Evolutionary conservation across 2,797 vertebrate genomes (phyloP), one percentile per base, ranked within the genome.

Genomic region (Scomberomorus guttatus): DNA sequence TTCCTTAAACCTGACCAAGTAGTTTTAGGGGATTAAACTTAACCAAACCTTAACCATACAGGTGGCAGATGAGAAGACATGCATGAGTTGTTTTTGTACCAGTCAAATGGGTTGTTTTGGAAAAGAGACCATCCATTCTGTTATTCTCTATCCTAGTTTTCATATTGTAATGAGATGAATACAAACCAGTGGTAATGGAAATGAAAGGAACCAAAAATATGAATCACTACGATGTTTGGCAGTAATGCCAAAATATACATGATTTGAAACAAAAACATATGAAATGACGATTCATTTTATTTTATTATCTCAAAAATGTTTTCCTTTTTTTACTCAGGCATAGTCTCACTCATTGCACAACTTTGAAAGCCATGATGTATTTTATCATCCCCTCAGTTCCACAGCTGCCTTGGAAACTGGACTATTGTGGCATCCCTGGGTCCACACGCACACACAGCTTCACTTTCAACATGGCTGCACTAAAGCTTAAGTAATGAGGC

Each of bases 401-500:
- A 54, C 48, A 17, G 44, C 51, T 22, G 22, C 52, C 42, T 0
- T 54, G 27, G 24, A 80, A 62, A 77, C 18, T 32, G 57, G 42
- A 34, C 1, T 0, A 12, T 14, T 17, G 22, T 27, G 17, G 18
- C 32, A 7, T 44, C 48, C n/a, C 24, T 44, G 13, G 17, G 39
- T 75, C 50, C 51, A 75, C 59, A 62, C 48, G 7, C 46, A 50
- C 46, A 68, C 39, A 75, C 69, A 48, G 67, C 27, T 65, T 60
- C 22, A 42, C 63, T 74, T 87, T 76, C 71, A 79, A 72, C 73
- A 67, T 69, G 79, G 76, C 75, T 71, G 71, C 75, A 70, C 77
- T 77, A 71, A 87, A 83, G 61, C 80, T 74, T 69, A 75, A 76
- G 67, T 92, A 92, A 93, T 88, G 90, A 93, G 89, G 75, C 71